Percentiles rank a stretch among this genome's conserved stretches.
phyloP scores from a whole-genome alignment of 2,113 vertebrate species.

The Anarrhichthys ocellatus region DNA sequence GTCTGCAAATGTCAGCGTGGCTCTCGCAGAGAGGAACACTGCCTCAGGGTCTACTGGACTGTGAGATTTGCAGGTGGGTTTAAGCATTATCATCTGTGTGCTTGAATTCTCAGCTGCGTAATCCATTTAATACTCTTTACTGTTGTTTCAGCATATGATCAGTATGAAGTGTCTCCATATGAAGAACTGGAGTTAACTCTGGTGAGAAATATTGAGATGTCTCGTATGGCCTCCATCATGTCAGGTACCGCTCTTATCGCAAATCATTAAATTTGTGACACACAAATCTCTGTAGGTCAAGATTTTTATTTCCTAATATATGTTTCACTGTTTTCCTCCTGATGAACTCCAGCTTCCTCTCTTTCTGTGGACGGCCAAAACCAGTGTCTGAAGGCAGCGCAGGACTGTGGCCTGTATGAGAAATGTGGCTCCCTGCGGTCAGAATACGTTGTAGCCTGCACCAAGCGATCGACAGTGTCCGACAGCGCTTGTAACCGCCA shows the following conservation, averaged over 20 bases:
- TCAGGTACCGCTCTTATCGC: slow-evolving; percentile 79
- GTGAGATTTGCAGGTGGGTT: slow-evolving; percentile 86
- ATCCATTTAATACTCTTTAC: background rate
- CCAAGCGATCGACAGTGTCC: slow-evolving; percentile 75
- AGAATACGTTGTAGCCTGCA: slow-evolving; percentile 91
- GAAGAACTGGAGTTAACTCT: slow-evolving; percentile 86
- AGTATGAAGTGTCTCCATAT: slow-evolving; percentile 89
- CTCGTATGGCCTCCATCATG: slow-evolving; percentile 85
- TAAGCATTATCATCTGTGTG: background rate
- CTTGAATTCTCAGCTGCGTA: slow-evolving; percentile 9
- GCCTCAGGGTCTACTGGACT: slow-evolving; percentile 91
- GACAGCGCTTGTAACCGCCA: slow-evolving; percentile 87
- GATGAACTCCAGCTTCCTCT: slow-evolving; percentile 65
- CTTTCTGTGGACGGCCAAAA: slow-evolving; percentile 85
- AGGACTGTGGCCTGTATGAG: slow-evolving; percentile 90
- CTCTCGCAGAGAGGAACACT: slow-evolving; percentile 89
- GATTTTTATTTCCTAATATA: background rate
- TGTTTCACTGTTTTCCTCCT: background rate
- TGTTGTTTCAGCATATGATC: slow-evolving; percentile 85
- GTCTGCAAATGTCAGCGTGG: slow-evolving; percentile 90
- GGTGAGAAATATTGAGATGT: slow-evolving; percentile 87
- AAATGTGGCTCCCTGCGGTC: slow-evolving; percentile 93
- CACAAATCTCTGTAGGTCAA: background rate
- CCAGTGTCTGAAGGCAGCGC: slow-evolving; percentile 91
- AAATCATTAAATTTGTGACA: background rate